Conservation (phyloP, 2,113 vertebrate species). For the Strix uralensis region DNA sequence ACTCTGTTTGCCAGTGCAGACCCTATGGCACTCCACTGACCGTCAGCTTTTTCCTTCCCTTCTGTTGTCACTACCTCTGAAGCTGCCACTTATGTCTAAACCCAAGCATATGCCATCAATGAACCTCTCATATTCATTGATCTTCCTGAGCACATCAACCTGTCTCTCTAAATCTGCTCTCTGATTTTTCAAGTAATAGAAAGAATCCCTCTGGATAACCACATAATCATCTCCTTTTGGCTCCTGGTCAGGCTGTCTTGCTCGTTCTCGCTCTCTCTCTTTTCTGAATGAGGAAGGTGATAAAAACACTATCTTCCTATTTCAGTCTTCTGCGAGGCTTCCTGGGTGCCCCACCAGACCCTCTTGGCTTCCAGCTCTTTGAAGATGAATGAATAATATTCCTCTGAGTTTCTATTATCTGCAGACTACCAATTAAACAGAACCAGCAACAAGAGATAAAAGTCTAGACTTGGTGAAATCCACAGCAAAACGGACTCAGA, state of each 20-base stretch:
- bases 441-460: not conserved
- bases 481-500: accelerated
- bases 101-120: conserved; percentile 46
- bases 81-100: not conserved
- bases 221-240: conserved; percentile 60
- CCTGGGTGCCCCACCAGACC: conserved; percentile 15
- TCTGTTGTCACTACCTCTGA: not conserved
- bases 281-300: conserved; percentile 29
- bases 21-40: not conserved
- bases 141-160: conserved; percentile 59
- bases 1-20: not conserved
- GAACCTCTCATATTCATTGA: conserved; percentile 55
- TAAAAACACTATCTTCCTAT: not conserved
- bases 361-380: conserved; percentile 10
- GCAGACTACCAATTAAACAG: conserved; percentile 25
- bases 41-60: not conserved
- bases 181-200: conserved; percentile 68
- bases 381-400: conserved; percentile 23
- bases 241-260: conserved; percentile 34
- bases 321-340: not conserved
- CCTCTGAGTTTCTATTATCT: conserved; percentile 18
- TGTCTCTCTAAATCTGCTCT: conserved; percentile 59
- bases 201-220: conserved; percentile 64
- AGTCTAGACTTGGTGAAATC: not conserved
- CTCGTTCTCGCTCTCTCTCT: conserved; percentile 4